Percentiles rank a stretch among this genome's conserved stretches.
Evolutionary conservation across 2,113 vertebrate genomes (phyloP).

Genomic region (Orycteropus afer): DNA sequence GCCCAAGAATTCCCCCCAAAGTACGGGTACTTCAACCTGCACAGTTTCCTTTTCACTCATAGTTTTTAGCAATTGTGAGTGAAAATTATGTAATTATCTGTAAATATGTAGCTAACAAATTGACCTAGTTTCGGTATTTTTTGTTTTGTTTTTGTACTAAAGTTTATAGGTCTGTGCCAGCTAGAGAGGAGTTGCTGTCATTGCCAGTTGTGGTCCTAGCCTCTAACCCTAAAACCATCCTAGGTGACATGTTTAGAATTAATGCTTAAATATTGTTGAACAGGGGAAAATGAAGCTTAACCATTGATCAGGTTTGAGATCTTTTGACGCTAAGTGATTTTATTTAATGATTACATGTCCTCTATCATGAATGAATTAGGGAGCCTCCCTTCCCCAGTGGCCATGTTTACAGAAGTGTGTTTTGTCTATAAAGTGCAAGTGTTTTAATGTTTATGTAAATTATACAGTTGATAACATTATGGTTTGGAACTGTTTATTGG

Average conservation of each 20-base stretch:
- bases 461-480: conserved; percentile 74
- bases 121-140: conserved; percentile 88
- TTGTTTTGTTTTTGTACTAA: conserved; percentile 86
- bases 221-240: conserved; percentile 79
- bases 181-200: conserved; percentile 86
- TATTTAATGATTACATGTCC: conserved; percentile 59
- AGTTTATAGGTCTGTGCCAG: conserved; percentile 87
- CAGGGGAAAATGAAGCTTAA: conserved; percentile 62
- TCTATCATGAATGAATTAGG: conserved; percentile 52
- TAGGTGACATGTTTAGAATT: conserved; percentile 81
- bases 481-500: conserved; percentile 81
- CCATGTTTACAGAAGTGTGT: conserved; percentile 69
- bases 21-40: conserved; percentile 88
- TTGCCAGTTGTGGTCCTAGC: conserved; percentile 84
- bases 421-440: conserved; percentile 67
- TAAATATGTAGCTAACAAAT: conserved; percentile 89
- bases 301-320: conserved; percentile 65
- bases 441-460: conserved; percentile 72
- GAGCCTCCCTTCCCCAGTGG: conserved; percentile 75
- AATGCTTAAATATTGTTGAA: conserved; percentile 76
- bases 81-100: conserved; percentile 88
- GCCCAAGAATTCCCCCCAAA: conserved; percentile 77
- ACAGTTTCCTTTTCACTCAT: conserved; percentile 85
- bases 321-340: conserved; percentile 66
- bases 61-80: conserved; percentile 84